Evolutionary conservation across 2,797 vertebrate genomes (phyloP).

Genomic region (Paratrypauchen microcephalus): DNA sequence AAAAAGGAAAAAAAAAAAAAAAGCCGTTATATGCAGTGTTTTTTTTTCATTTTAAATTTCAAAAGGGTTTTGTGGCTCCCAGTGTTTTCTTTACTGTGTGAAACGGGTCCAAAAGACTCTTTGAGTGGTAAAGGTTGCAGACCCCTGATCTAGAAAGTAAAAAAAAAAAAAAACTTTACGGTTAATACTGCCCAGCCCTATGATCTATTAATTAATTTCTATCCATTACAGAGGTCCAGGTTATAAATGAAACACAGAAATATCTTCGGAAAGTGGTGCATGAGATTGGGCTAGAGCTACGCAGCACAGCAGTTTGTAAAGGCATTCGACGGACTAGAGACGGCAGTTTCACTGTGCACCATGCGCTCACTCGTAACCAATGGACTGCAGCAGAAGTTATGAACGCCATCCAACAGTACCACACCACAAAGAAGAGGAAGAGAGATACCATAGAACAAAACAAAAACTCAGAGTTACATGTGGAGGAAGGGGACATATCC

Average conservation of each 20-base stretch:
- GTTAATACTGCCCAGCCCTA: not conserved
- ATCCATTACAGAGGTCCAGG: conserved; percentile 85
- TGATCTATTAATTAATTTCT: not conserved
- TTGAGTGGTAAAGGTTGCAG: too few relatives aligned
- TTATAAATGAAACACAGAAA: conserved; percentile 90
- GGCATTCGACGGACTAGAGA: conserved; percentile 86
- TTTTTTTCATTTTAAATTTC: too few relatives aligned
- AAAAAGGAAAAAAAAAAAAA: too few relatives aligned
- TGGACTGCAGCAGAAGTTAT: conserved; percentile 82
- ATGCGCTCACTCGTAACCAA: conserved; percentile 80
- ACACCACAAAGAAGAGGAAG: conserved; percentile 34
- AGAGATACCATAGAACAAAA: not conserved
- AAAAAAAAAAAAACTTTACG: not conserved
- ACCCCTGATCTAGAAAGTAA: too few relatives aligned
- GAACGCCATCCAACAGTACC: conserved; percentile 70
- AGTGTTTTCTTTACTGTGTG: too few relatives aligned
- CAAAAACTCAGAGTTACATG: not conserved
- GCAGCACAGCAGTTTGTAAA: conserved; percentile 84
- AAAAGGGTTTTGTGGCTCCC: too few relatives aligned
- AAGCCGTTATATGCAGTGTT: too few relatives aligned
- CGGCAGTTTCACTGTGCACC: conserved; percentile 81
- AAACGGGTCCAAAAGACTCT: too few relatives aligned
- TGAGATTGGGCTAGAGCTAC: conserved; percentile 91
- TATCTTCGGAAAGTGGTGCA: conserved; percentile 88
- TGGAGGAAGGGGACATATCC: conserved; percentile 2